Base-by-base conservation (phyloP, 2,113 vertebrate species). In the Solea solea region DNA sequence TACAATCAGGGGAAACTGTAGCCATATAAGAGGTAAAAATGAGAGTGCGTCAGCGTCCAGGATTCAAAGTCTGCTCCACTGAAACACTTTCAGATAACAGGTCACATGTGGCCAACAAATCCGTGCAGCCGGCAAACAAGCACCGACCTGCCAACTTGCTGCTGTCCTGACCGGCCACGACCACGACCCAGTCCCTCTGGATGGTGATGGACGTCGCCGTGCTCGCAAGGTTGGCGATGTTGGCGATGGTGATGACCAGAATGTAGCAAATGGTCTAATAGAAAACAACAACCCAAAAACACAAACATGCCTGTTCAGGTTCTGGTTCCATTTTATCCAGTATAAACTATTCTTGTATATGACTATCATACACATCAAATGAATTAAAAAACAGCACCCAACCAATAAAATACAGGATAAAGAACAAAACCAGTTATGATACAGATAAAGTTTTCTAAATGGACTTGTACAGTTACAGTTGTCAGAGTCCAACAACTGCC, bases 101-200 rank as follows among this genome's bases (percentile, higher is more conserved):
- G 16, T 74, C 83, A 81, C n/a, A 8, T 73, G 68, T 56, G 40
- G 28, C 58, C 71, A 48, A 45, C 42, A 60, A 6, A 48, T 40
- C 1, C 16, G 42, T 9, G 13, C 15, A 25, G 70, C 3, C 0
- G 48, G n/a, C 7, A 13, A 10, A 39, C 3, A 63, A 5, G 11
- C 59, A 78, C 86, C 92, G 89, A 99, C 98, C 96, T 96, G 98
- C 97, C 85, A 99, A 84, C 83, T 80, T 95, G 95, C 95, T 95
- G 91, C 98, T 95, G 92, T 99, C 95, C 77, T 95, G 95, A 72
- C 96, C 97, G 0, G 98, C 97, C 63, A 99, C 97, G 11, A 99
- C 98, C 65, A 99, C 97, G 75, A 99, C 96, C 98, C 98, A 99
- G 76, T 99, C 98, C 85, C 97, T 95, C 90, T 99, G 98, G 90